Evolutionary conservation across 2,113 vertebrate species (phyloP), one percentile per base, ranked within the genome.

Genomic region (Ammodytes dubius): DNA sequence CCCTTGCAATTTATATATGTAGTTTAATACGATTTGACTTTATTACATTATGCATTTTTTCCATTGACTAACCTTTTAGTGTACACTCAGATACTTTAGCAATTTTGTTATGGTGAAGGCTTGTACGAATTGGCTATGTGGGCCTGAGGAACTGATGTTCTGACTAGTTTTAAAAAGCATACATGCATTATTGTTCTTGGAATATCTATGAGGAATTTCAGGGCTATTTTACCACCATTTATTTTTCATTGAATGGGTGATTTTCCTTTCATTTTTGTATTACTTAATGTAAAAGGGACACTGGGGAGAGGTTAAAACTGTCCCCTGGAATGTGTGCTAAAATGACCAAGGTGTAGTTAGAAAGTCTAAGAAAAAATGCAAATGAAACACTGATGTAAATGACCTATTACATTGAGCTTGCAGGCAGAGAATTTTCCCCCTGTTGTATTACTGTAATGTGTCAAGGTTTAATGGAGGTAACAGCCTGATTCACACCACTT

Each of bases 371-470:
- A 27, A 70, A 77, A 74, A 82, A 76, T 71, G 52, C 27, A 77
- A 90, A 84, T 74, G 68, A 63, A 67, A 68, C 27, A 69, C 40
- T 71, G 79, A 4, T 13, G 37, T 79, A 73, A 77, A 84, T 76
- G 8, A 73, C 47, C 47, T 54, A 74, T 60, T 68, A 69, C 13
- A 2, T 11, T 74, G 46, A 81, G 47, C 66, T 83, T 77, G 42
- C 43, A 75, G 65, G 60, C 53, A 70, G 63, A 70, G 9, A 63
- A 19, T 56, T 42, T 10, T 3, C 1, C 37, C 65, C 42, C 64
- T 50, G 43, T 7, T 50, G 52, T 13, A 60, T n/a, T 65, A 80
- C 56, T 0, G 10, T 65, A 39, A 74, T 81, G 61, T 63, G 45
- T 75, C 74, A 45, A 39, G 39, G 73, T 63, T 81, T 81, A 81